These are phyloP conservation scores for Nephrotoma flavescens DNA, from an alignment of 2,888 invertebrate species.

Conservation along the genomic window DNA sequence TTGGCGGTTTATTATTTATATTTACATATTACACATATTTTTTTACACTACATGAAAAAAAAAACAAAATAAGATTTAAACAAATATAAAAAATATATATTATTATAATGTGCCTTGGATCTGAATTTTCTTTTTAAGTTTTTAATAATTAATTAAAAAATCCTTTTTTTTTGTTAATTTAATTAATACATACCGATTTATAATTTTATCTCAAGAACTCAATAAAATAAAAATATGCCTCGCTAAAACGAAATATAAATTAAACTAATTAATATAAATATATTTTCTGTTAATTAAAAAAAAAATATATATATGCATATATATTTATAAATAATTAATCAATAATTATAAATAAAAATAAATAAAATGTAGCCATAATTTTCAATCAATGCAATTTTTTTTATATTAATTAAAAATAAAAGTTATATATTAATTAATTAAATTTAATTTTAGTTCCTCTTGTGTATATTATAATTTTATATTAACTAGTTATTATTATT, in stretches of 20 bases:
- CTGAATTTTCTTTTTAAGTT: not conserved
- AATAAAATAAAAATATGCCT: not conserved
- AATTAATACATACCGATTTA: not conserved
- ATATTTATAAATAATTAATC: not conserved
- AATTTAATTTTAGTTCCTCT: not conserved
- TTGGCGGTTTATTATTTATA: not conserved
- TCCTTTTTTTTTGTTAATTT: not conserved
- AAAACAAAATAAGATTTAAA: not conserved
- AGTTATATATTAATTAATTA: not conserved
- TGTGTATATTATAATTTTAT: not conserved
- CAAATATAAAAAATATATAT: not conserved
- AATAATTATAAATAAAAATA: too few species aligned
- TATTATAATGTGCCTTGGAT: not conserved
- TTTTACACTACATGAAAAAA: not conserved
- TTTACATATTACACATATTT: not conserved
- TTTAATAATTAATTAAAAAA: not conserved
- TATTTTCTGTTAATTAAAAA: not conserved
- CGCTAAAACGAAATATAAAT: not conserved
- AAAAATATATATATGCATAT: not conserved
- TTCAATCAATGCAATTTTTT: not conserved
- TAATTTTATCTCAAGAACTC: not conserved
- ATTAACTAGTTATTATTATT: not conserved
- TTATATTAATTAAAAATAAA: not conserved
- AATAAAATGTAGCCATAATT: not conserved
- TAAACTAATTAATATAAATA: not conserved